A percentile compares a stretch with the other conserved stretches of the same genome.
phyloP scores from a whole-genome alignment of 2,797 vertebrate species.

The Pteronotus mesoamericanus region DNA sequence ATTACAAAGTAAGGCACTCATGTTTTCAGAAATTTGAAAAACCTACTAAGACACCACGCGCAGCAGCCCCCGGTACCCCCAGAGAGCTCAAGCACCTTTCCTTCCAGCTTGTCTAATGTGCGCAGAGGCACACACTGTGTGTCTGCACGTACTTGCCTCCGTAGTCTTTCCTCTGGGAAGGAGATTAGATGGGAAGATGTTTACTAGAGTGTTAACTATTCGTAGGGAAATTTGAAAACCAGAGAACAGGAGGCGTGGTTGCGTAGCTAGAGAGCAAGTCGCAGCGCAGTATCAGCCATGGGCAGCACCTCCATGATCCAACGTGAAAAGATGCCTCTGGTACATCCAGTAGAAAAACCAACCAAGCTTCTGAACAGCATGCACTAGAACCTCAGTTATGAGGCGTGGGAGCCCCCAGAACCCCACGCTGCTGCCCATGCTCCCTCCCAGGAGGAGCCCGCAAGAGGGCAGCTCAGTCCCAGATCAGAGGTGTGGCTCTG shows the following conservation, averaged over 20 bases:
- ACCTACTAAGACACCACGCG: background rate
- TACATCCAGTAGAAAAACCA: background rate
- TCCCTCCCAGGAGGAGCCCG: background rate
- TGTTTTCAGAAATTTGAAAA: background rate
- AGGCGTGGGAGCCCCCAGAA: background rate
- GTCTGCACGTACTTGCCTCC: no score
- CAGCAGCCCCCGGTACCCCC: background rate
- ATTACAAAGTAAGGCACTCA: background rate
- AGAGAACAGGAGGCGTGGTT: background rate
- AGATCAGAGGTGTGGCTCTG: background rate
- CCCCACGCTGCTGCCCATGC: background rate
- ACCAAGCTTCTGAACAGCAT: background rate
- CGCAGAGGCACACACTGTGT: rapidly evolving
- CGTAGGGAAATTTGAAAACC: background rate
- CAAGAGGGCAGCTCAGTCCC: background rate
- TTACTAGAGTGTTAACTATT: background rate
- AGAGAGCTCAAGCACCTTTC: background rate
- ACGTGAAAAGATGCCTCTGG: background rate
- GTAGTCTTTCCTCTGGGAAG: background rate
- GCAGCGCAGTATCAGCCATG: background rate
- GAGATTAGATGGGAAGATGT: background rate
- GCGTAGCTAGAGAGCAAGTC: background rate
- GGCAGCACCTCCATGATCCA: background rate
- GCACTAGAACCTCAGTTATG: background rate
- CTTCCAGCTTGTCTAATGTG: background rate